These are phyloP conservation scores for Linhomoeus sp. DNA, from an alignment of 2,888 invertebrate genomes.

Conservation along the genomic window DNA sequence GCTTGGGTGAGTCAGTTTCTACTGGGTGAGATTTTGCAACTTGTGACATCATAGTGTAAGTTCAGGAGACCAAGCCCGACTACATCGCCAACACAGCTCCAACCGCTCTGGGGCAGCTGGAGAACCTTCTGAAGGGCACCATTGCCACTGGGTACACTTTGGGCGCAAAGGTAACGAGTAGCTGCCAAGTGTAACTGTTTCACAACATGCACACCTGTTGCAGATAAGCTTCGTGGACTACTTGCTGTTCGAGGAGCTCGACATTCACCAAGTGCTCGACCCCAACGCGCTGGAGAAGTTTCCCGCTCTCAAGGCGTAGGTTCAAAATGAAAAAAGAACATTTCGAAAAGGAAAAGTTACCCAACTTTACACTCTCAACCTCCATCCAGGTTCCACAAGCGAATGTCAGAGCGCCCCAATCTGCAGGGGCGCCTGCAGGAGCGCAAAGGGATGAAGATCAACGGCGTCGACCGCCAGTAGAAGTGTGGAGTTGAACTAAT, in stretches of 20 bases:
- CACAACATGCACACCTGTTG: background rate
- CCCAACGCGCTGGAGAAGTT: constrained; percentile 11
- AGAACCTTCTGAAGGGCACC: constrained; percentile 12
- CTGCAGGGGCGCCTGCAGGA: too few relatives aligned
- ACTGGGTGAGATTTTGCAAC: too few relatives aligned
- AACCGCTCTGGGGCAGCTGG: constrained; percentile 9
- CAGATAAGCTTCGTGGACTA: constrained; percentile 17
- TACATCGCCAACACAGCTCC: constrained; percentile 12
- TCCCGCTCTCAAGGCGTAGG: constrained; percentile 14
- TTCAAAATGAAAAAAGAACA: too few relatives aligned
- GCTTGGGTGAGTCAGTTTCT: too few relatives aligned
- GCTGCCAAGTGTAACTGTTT: background rate
- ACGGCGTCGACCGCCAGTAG: too few relatives aligned
- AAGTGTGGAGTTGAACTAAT: too few relatives aligned
- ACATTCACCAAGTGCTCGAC: constrained; percentile 12
- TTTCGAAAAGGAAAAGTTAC: too few relatives aligned
- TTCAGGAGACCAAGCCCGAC: constrained; percentile 9
- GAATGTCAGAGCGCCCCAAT: too few relatives aligned
- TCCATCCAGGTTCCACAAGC: too few relatives aligned
- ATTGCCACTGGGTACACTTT: constrained; percentile 13
- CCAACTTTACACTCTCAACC: too few relatives aligned
- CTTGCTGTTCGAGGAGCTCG: constrained; percentile 16
- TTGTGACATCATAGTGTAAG: too few relatives aligned
- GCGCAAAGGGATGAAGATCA: too few relatives aligned
- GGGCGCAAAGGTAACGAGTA: constrained; percentile 9